Percentiles rank a stretch among this genome's conserved stretches.
phyloP scores from a whole-genome alignment of 2,113 vertebrate species.

The Chinchilla lanigera region DNA sequence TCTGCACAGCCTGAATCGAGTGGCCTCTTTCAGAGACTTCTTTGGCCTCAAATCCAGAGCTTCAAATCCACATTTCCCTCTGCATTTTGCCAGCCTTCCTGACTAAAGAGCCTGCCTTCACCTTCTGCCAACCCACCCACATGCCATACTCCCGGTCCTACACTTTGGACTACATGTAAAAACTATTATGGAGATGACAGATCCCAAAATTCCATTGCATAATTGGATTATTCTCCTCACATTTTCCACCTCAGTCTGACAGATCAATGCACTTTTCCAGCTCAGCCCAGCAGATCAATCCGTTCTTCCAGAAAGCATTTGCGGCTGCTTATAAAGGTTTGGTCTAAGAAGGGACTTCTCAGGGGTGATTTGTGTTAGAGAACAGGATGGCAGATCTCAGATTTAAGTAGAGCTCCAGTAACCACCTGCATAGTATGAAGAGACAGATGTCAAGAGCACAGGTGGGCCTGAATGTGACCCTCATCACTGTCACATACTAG shows the following conservation, averaged over 20 bases:
- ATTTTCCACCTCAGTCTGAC: neutral
- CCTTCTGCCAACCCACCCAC: neutral
- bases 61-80: neutral
- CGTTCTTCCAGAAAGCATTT: neutral
- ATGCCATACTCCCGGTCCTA: neutral
- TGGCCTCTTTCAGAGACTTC: neutral
- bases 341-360: neutral
- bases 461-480: neutral
- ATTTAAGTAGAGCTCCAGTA: neutral
- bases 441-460: neutral
- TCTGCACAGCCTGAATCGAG: neutral
- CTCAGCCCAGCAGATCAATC: neutral
- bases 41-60: neutral
- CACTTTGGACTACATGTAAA: neutral
- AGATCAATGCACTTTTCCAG: neutral
- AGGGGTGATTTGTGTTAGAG: neutral
- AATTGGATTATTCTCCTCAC: neutral
- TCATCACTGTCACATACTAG: neutral
- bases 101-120: neutral
- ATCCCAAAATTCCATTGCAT: neutral
- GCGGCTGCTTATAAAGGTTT: neutral
- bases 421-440: neutral
- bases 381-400: neutral
- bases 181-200: neutral
- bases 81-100: neutral